Evolutionary conservation across 2,797 vertebrate genomes (phyloP).

Genomic region (Scolopax bukidnonensis): DNA sequence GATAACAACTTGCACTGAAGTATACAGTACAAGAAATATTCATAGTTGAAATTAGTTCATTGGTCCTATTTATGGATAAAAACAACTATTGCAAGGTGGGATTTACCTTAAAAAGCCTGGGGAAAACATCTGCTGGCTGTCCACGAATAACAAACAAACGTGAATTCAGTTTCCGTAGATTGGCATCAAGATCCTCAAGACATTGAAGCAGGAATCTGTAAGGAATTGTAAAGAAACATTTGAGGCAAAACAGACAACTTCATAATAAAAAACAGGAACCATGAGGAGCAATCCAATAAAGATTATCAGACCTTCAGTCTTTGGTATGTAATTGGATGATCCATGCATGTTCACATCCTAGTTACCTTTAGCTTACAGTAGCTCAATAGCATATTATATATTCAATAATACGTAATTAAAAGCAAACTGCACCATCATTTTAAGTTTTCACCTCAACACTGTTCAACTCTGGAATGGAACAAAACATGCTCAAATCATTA

Average conservation of each 20-base stretch:
- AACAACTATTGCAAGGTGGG: not conserved
- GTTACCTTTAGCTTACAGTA: not conserved
- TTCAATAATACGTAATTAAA: not conserved
- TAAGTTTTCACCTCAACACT: not conserved
- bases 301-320: not conserved
- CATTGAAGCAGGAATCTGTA: conserved; percentile 92
- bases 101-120: conserved; percentile 92
- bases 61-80: not conserved
- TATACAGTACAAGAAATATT: not conserved
- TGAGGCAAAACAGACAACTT: not conserved
- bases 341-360: not conserved
- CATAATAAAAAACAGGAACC: not conserved
- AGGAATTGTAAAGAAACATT: not conserved
- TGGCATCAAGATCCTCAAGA: conserved; percentile 93
- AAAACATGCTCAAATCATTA: not conserved
- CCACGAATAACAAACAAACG: conserved; percentile 95
- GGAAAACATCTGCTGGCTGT: conserved; percentile 96
- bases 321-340: not conserved
- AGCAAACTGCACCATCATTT: not conserved
- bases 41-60: not conserved
- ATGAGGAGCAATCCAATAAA: not conserved
- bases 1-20: not conserved
- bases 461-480: not conserved
- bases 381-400: not conserved
- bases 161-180: conserved; percentile 93